These are phyloP conservation scores for Lasioglossum oenotherae DNA, from an alignment of 2,888 invertebrate species.

Conservation along the genomic window DNA sequence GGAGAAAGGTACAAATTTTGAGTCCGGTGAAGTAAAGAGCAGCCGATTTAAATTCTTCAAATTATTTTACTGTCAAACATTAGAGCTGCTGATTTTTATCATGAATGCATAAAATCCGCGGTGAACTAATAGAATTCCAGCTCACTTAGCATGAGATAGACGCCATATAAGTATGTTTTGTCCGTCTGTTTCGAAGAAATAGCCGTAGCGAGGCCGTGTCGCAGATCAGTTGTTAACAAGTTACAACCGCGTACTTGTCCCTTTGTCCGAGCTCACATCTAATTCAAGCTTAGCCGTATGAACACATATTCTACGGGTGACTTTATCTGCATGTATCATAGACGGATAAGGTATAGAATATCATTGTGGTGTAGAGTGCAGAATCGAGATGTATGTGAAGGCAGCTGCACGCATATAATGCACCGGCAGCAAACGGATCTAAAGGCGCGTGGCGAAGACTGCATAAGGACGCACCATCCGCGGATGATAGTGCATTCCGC, in stretches of 20 bases:
- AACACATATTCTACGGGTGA: constrained; percentile 31
- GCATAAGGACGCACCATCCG: constrained; percentile 32
- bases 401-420: constrained; percentile 51
- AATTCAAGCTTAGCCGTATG: constrained; percentile 27
- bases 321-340: constrained; percentile 25
- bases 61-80: too few relatives aligned
- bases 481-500: constrained; percentile 33
- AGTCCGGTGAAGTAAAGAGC: too few relatives aligned
- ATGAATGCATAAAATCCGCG: too few relatives aligned
- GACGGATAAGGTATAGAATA: constrained; percentile 40
- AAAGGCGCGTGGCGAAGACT: constrained; percentile 49
- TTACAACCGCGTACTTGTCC: neutral
- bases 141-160: neutral
- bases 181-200: neutral
- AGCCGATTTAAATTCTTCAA: too few relatives aligned
- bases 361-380: constrained; percentile 30
- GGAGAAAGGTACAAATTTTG: too few relatives aligned
- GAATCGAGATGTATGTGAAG: constrained; percentile 6
- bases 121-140: neutral
- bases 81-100: too few relatives aligned
- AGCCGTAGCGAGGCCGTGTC: neutral
- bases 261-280: constrained; percentile 9
- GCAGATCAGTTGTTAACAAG: neutral
- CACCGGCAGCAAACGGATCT: constrained; percentile 31
- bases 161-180: neutral